Percentiles rank a stretch among this genome's conserved stretches.
Evolutionary conservation across 2,888 invertebrate genomes (phyloP).

Genomic region (Scaptodrosophila latifasciaeformis): DNA sequence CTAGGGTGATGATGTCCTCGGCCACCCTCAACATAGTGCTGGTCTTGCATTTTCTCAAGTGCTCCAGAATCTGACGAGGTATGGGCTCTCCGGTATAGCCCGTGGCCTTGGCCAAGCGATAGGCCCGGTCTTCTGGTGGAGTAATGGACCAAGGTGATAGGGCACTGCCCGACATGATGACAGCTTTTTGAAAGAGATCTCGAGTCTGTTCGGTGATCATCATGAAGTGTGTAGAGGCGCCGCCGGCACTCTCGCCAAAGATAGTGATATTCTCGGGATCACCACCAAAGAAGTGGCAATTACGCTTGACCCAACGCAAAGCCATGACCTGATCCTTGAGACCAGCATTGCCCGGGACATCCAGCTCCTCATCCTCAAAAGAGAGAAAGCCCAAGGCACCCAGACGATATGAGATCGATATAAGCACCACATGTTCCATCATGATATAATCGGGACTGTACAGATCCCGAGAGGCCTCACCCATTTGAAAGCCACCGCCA

Average conservation of each 20-base stretch:
- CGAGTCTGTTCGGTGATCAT: constrained; percentile 76
- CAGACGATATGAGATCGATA: constrained; percentile 76
- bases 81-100: constrained; percentile 69
- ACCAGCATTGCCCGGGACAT: constrained; percentile 77
- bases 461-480: constrained; percentile 74
- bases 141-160: constrained; percentile 71
- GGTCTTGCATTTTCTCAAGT: constrained; percentile 69
- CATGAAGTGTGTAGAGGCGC: constrained; percentile 75
- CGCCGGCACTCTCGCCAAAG: constrained; percentile 77
- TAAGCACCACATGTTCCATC: constrained; percentile 76
- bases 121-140: constrained; percentile 65
- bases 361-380: constrained; percentile 74
- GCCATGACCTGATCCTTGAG: constrained; percentile 77
- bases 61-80: constrained; percentile 70
- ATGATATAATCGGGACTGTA: constrained; percentile 76
- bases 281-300: constrained; percentile 76
- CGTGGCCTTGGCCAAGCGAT: constrained; percentile 69
- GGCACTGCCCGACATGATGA: constrained; percentile 71
- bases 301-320: constrained; percentile 76
- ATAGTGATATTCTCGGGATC: constrained; percentile 77
- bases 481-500: constrained; percentile 76
- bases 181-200: constrained; percentile 72
- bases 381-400: constrained; percentile 76
- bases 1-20: constrained; percentile 69
- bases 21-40: constrained; percentile 70